phyloP scores from a whole-genome alignment of 2,113 vertebrate species.

The Porphyrio hochstetteri region DNA sequence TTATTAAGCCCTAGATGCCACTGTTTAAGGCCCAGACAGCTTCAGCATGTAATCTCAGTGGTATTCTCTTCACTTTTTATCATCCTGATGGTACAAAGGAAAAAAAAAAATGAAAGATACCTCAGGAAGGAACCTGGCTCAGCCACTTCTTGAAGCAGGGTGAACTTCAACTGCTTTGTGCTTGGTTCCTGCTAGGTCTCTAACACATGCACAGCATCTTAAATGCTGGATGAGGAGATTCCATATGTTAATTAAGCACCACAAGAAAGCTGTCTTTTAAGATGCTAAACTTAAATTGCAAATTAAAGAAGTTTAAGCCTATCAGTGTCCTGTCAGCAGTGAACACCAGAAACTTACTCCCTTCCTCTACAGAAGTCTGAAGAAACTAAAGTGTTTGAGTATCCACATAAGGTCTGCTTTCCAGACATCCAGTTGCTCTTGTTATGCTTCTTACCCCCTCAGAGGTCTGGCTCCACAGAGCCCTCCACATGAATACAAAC shows the following conservation, averaged over 20 bases:
- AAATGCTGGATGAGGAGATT: background rate
- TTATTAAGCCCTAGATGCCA: background rate
- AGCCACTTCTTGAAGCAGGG: background rate
- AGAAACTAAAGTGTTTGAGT: background rate
- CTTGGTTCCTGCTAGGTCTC: background rate
- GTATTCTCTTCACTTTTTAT: background rate
- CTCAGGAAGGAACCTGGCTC: background rate
- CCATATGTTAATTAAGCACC: background rate
- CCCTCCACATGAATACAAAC: fast-evolving
- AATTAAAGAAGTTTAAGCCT: background rate
- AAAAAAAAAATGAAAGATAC: background rate
- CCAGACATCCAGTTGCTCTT: background rate
- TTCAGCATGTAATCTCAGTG: background rate
- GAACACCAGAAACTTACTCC: background rate
- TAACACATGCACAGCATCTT: background rate
- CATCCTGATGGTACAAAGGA: background rate
- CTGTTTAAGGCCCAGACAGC: background rate
- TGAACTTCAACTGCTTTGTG: background rate
- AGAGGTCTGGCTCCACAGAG: background rate
- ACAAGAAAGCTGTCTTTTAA: background rate
- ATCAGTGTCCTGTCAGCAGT: background rate
- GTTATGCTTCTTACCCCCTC: background rate
- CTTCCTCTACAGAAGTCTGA: background rate
- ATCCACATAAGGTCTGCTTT: background rate
- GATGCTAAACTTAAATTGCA: background rate